phyloP scores from a whole-genome alignment of 2,113 vertebrate species.

The Clarias gariepinus region DNA sequence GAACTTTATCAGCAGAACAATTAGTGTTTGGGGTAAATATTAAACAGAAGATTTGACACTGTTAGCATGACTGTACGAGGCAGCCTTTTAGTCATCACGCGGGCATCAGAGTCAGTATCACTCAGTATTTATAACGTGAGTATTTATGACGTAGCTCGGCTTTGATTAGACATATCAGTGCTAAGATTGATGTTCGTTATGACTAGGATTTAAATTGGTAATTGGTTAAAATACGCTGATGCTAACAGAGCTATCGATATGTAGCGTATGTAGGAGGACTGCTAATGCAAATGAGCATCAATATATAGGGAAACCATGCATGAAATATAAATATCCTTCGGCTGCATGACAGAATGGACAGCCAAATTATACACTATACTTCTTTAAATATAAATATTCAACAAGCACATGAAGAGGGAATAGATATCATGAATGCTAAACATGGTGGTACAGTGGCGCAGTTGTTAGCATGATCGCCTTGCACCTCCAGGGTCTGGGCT shows the following conservation, averaged over 20 bases:
- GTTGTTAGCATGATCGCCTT: too few species aligned
- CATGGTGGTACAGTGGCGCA: too few species aligned
- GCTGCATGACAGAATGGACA: neutral
- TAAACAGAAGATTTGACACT: slow-evolving; percentile 5
- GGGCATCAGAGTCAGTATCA: neutral
- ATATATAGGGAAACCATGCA: slow-evolving; percentile 36
- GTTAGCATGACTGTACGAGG: neutral
- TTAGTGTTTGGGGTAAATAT: slow-evolving; percentile 7
- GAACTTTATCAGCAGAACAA: slow-evolving; percentile 24
- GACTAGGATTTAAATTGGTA: slow-evolving; percentile 54
- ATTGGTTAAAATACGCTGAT: slow-evolving; percentile 56
- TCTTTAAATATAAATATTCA: neutral
- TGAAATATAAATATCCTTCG: slow-evolving; percentile 41
- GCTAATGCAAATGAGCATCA: slow-evolving; percentile 50
- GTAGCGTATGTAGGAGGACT: slow-evolving; percentile 28
- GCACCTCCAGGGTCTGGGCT: too few species aligned
- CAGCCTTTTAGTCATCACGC: neutral
- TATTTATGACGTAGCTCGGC: neutral
- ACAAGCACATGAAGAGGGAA: neutral
- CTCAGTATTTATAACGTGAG: neutral
- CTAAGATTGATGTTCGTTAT: slow-evolving; percentile 11
- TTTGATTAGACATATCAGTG: neutral
- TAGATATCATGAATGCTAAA: neutral
- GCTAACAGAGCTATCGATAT: slow-evolving; percentile 49
- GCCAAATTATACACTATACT: neutral